These are phyloP conservation scores for Yponomeuta cagnagella DNA, from an alignment of 2,888 invertebrate species.

Conservation along the genomic window DNA sequence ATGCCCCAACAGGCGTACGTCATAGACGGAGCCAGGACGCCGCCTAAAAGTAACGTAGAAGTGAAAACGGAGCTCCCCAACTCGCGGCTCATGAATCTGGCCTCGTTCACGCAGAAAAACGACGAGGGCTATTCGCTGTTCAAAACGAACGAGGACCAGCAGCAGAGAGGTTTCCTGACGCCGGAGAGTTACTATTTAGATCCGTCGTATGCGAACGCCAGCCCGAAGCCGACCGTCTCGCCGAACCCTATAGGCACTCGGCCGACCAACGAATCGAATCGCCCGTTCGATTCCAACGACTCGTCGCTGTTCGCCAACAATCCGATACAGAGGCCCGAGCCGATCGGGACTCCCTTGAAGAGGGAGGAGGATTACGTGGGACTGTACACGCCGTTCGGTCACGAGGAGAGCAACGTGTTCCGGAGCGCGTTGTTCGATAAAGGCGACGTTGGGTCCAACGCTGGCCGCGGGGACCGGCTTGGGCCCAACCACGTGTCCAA, in stretches of 20 bases:
- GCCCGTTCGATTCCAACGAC: constrained; percentile 37
- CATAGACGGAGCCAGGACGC: constrained; percentile 29
- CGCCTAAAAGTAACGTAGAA: constrained; percentile 29
- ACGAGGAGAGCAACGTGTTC: constrained; percentile 58
- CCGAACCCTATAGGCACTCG: constrained; percentile 65
- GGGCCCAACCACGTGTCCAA: constrained; percentile 35
- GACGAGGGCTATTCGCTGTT: constrained; percentile 68
- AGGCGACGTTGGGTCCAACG: constrained; percentile 27
- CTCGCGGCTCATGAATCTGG: constrained; percentile 50
- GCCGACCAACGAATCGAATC: constrained; percentile 34
- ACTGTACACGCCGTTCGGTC: constrained; percentile 61
- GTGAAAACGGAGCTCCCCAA: constrained; percentile 48
- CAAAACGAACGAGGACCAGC: constrained; percentile 48
- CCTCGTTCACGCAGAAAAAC: constrained; percentile 64
- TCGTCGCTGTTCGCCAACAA: constrained; percentile 53
- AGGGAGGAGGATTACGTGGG: constrained; percentile 31
- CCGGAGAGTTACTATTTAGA: constrained; percentile 43
- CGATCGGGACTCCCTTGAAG: constrained; percentile 50
- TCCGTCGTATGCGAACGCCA: constrained; percentile 31
- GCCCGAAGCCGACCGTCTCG: constrained; percentile 50
- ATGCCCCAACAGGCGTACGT: constrained; percentile 29
- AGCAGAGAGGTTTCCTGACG: constrained; percentile 45
- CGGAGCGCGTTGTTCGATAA: constrained; percentile 56
- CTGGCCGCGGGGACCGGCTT: constrained; percentile 32
- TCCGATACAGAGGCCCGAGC: constrained; percentile 40